These are phyloP conservation scores for Orchesella flavescens DNA, from an alignment of 2,888 invertebrate species.

Conservation along the genomic window DNA sequence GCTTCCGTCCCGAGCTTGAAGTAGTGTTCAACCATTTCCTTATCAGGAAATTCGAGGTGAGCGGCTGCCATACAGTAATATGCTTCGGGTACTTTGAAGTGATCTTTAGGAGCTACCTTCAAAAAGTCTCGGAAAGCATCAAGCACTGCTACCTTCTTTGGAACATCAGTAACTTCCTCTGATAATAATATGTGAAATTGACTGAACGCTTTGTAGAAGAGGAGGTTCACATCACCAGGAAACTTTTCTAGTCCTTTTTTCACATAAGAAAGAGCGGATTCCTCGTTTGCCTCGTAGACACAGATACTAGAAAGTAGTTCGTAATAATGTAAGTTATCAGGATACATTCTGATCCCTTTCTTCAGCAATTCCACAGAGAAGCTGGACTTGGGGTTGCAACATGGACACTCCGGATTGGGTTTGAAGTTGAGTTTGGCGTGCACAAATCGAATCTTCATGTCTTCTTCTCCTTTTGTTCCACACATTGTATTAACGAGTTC, in stretches of 20 bases:
- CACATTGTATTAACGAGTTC: neutral
- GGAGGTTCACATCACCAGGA: neutral
- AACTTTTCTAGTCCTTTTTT: neutral
- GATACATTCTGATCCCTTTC: slow-evolving; percentile 18
- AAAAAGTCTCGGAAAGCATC: slow-evolving; percentile 14
- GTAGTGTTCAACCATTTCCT: neutral
- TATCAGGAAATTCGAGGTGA: neutral
- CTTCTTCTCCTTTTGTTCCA: neutral
- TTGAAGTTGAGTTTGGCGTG: neutral
- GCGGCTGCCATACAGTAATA: neutral
- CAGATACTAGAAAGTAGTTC: neutral
- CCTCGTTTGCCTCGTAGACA: neutral
- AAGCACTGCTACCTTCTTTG: neutral
- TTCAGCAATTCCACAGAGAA: slow-evolving; percentile 5
- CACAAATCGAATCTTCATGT: slow-evolving; percentile 25
- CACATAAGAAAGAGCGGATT: neutral
- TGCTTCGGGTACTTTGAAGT: neutral
- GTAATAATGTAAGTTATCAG: neutral
- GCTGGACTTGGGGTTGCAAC: neutral
- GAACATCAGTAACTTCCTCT: too few species aligned
- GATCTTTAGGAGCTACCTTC: neutral
- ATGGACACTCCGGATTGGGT: too few species aligned
- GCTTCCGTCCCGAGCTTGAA: neutral
- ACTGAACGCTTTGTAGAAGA: neutral
- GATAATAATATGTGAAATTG: neutral